Base-by-base conservation (phyloP, 2,888 invertebrate genomes). In the Eupithecia vulgata region DNA sequence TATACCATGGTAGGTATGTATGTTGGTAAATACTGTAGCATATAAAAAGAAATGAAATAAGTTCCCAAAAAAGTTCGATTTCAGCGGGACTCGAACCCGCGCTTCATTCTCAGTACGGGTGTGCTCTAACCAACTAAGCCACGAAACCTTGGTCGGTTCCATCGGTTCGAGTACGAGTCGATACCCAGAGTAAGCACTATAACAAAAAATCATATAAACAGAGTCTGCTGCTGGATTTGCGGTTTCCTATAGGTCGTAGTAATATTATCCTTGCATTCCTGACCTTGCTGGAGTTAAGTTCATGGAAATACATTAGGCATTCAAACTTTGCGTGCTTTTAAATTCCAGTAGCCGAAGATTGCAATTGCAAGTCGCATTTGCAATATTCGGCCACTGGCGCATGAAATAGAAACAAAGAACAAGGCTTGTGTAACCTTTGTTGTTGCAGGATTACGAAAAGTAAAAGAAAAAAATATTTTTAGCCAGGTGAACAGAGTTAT, bases 401-500 rank as follows among this genome's bases (percentile, higher is more conserved):
- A 10, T 34, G 34, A 34, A 61, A 34, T 34, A 61, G 61, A 34
- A 61, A 61, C 7, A 34, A 61, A 17, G 61, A 61, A 8, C 17
- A 61, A 34, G 34, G 17, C 62, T 69, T 62, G 34, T 45, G 35
- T 62, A 69, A 69, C 37, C 13, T 68, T 69, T 59, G n/a, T 59
- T 67, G 40, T 72, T 72, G 34, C 48, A 21, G 48, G 1, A 48
- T 76, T 72, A 72, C 71, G 77, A 76, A 73, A 76, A 15, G 59
- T 68, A 64, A 64, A 35, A 66, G 15, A 37, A 65, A 65, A 57
- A 68, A 71, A 71, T 45, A 70, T 3, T 17, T 17, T 34, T 13
- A 30, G 59, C 17, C 13, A 30, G 52, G 35, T 62, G 52, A 48
- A 61, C 68, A 68, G 67, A 73, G 48, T 25, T 65, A 21, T 12